phyloP scores from a whole-genome alignment of 1,140 invertebrate species.

The Caenorhabditis elegans region DNA sequence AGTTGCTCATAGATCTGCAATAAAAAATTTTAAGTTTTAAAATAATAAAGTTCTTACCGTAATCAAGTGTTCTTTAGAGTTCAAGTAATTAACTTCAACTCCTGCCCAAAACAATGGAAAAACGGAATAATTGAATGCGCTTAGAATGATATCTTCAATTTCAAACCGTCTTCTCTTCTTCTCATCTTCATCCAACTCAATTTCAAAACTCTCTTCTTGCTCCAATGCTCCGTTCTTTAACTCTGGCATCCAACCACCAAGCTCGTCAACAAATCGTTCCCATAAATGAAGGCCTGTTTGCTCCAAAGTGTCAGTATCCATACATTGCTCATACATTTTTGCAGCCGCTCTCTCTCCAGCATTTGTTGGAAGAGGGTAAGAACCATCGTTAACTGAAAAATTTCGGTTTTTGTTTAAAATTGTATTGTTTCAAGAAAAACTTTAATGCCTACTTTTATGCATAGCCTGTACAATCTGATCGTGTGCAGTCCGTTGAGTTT shows the following conservation, averaged over 20 bases:
- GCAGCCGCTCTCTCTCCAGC: not conserved
- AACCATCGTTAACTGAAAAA: conserved; percentile 4
- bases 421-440: not conserved
- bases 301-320: conserved; percentile 1
- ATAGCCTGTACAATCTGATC: conserved; percentile 23
- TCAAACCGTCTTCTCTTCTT: not conserved
- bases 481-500: conserved; percentile 1
- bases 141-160: conserved; percentile 6
- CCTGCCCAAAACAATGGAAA: conserved; percentile 34
- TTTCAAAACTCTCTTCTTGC: not conserved
- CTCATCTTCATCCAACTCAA: conserved; percentile 22
- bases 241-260: conserved; percentile 40
- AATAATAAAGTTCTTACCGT: too few relatives aligned
- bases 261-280: not conserved
- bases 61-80: conserved; percentile 28
- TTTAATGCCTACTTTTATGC: not conserved
- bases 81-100: conserved; percentile 32
- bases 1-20: conserved; percentile 30
- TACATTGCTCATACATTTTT: conserved; percentile 20
- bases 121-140: conserved; percentile 23
- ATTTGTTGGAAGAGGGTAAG: not conserved
- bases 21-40: too few relatives aligned
- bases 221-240: not conserved
- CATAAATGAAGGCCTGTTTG: not conserved
- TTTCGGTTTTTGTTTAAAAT: not conserved